A percentile compares a stretch with the other conserved stretches of the same genome.
These are phyloP conservation scores for Vidua macroura DNA, from an alignment of 2,113 vertebrate species.

Conservation along the genomic window DNA sequence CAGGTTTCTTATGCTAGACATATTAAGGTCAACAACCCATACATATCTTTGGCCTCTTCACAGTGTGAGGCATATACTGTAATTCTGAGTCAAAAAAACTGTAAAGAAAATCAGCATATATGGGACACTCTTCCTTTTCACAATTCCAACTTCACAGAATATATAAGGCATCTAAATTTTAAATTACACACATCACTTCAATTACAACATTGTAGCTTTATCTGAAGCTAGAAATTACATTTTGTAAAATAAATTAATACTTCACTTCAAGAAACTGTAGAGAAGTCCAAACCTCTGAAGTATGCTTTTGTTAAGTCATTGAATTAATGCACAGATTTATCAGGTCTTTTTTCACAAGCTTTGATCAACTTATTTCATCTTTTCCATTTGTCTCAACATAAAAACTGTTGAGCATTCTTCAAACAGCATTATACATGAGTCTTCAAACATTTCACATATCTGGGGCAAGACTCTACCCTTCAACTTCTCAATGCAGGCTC, in stretches of 20 bases:
- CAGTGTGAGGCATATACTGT: background rate
- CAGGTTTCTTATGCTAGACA: background rate
- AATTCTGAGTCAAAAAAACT: background rate
- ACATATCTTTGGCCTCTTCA: background rate
- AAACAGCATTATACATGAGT: background rate
- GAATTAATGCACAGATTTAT: background rate
- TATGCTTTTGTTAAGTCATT: background rate
- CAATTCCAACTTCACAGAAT: background rate
- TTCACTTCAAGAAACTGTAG: background rate
- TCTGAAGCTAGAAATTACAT: background rate
- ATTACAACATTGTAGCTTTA: background rate
- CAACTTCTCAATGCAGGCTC: too few species aligned
- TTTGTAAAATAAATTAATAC: constrained; percentile 15
- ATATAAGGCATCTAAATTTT: background rate
- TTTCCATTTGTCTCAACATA: background rate
- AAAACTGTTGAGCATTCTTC: background rate
- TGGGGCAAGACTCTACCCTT: background rate
- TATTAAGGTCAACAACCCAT: background rate
- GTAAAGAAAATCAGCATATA: background rate
- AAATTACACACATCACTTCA: background rate
- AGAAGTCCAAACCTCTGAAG: background rate
- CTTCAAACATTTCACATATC: background rate
- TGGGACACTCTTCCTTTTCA: background rate
- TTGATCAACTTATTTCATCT: background rate
- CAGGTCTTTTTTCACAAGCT: background rate